Conservation (phyloP, 2,113 vertebrate species). For the Pardalotus punctatus region DNA sequence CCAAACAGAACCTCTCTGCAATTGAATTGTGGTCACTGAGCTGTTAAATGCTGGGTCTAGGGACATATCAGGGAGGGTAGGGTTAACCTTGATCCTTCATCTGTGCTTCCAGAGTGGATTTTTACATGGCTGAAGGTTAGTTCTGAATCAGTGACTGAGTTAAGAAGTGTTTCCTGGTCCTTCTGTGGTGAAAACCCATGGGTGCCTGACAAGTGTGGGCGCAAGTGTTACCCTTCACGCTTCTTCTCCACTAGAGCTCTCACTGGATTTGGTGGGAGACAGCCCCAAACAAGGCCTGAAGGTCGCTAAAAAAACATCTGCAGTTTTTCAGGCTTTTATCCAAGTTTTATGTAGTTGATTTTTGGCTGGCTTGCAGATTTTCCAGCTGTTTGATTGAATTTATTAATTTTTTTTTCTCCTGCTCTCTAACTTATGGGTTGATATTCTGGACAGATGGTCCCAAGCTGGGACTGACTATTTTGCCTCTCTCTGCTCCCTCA, state of each 20-base stretch:
- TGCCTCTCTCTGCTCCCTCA: not conserved
- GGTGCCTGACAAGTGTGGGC: not conserved
- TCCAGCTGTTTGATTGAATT: conserved; percentile 7
- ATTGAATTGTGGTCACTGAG: not conserved
- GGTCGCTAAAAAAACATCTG: not conserved
- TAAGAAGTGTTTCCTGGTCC: not conserved
- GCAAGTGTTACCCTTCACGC: not conserved
- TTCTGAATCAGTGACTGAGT: not conserved
- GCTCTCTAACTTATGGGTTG: not conserved
- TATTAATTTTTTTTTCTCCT: not conserved
- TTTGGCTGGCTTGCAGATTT: not conserved
- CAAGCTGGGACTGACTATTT: not conserved
- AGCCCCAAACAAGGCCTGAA: not conserved
- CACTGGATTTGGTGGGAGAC: not conserved
- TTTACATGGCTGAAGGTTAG: not conserved
- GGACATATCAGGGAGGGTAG: not conserved
- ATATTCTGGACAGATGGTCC: not conserved
- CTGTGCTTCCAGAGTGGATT: not conserved
- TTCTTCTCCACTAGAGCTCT: not conserved
- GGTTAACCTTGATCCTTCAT: not conserved
- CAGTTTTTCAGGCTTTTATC: not conserved
- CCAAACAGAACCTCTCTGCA: not conserved
- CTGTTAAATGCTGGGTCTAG: not conserved
- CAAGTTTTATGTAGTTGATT: not conserved
- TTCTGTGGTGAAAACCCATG: not conserved